Percentiles rank a stretch among this genome's conserved stretches.
phyloP scores from a whole-genome alignment of 2,888 invertebrate genomes.

The Allophyes oxyacanthae region DNA sequence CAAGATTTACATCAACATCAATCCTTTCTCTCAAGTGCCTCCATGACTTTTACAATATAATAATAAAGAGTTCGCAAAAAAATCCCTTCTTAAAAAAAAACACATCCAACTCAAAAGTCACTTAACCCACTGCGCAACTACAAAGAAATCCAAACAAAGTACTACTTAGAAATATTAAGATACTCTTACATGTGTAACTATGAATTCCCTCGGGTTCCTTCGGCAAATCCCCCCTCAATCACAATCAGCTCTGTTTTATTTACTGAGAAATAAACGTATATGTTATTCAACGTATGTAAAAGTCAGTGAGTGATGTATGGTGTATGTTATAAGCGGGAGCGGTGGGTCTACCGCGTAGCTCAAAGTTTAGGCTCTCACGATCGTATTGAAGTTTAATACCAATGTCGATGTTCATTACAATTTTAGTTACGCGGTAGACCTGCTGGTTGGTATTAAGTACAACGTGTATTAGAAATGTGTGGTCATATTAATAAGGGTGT shows the following conservation, averaged over 20 bases:
- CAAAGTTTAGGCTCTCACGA: no score
- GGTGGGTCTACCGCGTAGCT: not conserved
- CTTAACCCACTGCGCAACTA: not conserved
- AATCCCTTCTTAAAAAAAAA: no score
- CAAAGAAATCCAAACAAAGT: constrained; percentile 27
- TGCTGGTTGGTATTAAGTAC: no score
- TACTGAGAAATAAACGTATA: constrained; percentile 58
- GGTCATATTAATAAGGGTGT: no score
- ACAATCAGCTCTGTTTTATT: constrained; percentile 63
- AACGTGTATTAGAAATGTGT: no score
- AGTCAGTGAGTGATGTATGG: constrained; percentile 45
- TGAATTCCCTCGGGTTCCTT: constrained; percentile 18
- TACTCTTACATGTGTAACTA: constrained; percentile 14
- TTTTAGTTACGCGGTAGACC: no score
- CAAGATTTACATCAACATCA: no score
- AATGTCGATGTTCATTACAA: no score
- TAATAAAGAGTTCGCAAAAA: no score
- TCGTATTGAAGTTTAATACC: no score
- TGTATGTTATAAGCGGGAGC: constrained; percentile 10
- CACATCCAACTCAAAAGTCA: not conserved
- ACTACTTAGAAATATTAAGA: constrained; percentile 40
- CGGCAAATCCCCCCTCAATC: constrained; percentile 53
- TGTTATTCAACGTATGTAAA: constrained; percentile 66
- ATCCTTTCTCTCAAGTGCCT: no score
- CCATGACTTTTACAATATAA: no score